Conservation (phyloP, 2,888 invertebrate genomes). For the Labia minor region DNA sequence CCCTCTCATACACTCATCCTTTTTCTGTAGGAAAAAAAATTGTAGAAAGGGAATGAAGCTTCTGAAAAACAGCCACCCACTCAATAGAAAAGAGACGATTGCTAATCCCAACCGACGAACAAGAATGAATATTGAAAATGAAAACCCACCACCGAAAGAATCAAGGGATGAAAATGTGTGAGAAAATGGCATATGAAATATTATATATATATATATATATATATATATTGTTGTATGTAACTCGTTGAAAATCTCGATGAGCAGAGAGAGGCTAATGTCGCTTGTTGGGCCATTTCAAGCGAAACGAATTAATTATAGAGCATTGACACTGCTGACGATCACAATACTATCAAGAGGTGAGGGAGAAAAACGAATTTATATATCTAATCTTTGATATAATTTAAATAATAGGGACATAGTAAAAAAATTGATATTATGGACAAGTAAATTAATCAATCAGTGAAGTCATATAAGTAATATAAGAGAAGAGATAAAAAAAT, state of each 20-base stretch:
- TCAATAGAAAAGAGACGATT: slow-evolving; percentile 4
- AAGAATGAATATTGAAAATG: slow-evolving; percentile 8
- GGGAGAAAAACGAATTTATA: no score
- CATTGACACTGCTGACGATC: background rate
- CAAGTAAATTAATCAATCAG: no score
- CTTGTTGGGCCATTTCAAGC: background rate
- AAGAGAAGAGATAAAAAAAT: no score
- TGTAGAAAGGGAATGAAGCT: background rate
- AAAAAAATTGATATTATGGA: no score
- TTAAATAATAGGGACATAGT: no score
- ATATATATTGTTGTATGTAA: no score
- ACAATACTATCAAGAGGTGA: no score
- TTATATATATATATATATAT: background rate
- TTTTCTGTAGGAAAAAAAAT: background rate
- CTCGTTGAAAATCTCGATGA: background rate
- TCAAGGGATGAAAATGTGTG: background rate
- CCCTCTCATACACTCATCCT: no score
- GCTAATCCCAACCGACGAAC: slow-evolving; percentile 8
- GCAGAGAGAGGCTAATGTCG: background rate
- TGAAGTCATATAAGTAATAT: no score
- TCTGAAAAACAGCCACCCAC: background rate
- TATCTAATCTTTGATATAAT: no score
- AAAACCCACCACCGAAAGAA: background rate
- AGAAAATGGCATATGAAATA: slow-evolving; percentile 4
- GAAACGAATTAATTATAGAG: background rate